Percentiles rank a stretch among this genome's conserved stretches.
phyloP scores from a whole-genome alignment of 1,140 invertebrate species.

The Hypothenemus hampei region DNA sequence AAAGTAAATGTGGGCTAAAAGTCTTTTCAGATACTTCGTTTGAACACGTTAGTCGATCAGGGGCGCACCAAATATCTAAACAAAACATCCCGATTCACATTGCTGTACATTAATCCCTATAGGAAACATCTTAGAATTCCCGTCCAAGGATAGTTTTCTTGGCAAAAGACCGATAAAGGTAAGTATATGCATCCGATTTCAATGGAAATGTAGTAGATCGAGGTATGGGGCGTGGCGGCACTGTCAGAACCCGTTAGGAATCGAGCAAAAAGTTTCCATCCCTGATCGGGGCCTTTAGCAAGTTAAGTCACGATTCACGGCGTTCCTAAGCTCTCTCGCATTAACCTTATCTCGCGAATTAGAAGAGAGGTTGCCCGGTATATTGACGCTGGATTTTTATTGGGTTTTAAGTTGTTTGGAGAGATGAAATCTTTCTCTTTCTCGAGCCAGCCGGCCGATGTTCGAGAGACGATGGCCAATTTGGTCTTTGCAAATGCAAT shows the following conservation, averaged over 20 bases:
- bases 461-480: constrained; percentile 12
- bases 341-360: constrained; percentile 28
- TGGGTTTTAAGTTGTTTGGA: constrained; percentile 26
- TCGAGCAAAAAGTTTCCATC: constrained; percentile 23
- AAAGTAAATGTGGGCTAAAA: constrained; percentile 28
- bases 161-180: too few species aligned
- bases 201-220: too few species aligned
- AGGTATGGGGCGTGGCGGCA: too few species aligned
- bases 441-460: too few species aligned
- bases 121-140: too few species aligned
- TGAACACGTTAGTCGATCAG: constrained; percentile 8
- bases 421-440: constrained; percentile 20
- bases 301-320: constrained; percentile 27
- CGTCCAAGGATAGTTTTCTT: too few species aligned
- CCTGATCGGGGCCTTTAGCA: constrained; percentile 22
- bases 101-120: too few species aligned
- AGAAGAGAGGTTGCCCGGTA: constrained; percentile 22
- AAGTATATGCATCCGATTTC: too few species aligned
- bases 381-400: constrained; percentile 26
- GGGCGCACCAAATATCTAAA: constrained; percentile 1
- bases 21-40: constrained; percentile 27
- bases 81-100: too few species aligned
- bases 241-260: constrained; percentile 16
- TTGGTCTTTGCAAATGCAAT: constrained; percentile 4
- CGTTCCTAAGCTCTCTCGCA: constrained; percentile 24